A percentile compares a stretch with the other conserved stretches of the same genome.
phyloP scores from a whole-genome alignment of 2,888 invertebrate genomes.

The Megamerina dolium region DNA sequence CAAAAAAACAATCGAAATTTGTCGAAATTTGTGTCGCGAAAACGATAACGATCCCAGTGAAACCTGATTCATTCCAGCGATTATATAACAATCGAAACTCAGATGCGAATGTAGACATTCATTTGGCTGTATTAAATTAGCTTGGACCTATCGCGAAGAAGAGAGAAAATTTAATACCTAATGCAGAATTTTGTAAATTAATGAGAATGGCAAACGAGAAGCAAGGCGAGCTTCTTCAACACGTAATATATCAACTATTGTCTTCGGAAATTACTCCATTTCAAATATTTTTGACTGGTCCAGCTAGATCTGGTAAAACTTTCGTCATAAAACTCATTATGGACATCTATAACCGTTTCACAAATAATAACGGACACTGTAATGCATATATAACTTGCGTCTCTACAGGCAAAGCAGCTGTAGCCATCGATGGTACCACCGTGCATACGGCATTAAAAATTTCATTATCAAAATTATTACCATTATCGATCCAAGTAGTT shows the following conservation, averaged over 20 bases:
- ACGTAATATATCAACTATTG: conserved; percentile 20
- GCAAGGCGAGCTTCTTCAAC: conserved; percentile 21
- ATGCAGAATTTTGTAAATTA: conserved; percentile 19
- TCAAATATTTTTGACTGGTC: conserved; percentile 32
- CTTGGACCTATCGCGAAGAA: conserved; percentile 27
- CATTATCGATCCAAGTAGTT: conserved; percentile 23
- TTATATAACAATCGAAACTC: conserved; percentile 24
- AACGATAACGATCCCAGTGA: conserved; percentile 17
- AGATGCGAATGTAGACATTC: conserved; percentile 23
- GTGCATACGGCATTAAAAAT: no score
- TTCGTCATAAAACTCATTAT: conserved; percentile 41
- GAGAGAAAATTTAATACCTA: conserved; percentile 26
- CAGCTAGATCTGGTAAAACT: conserved; percentile 35
- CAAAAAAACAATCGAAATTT: conserved; percentile 29
- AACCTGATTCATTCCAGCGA: conserved; percentile 22
- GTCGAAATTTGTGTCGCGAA: conserved; percentile 24
- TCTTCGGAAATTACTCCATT: conserved; percentile 14
- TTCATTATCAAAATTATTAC: conserved; percentile 21
- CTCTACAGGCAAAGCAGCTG: no score
- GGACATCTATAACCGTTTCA: no score
- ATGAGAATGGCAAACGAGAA: conserved; percentile 25
- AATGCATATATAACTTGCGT: conserved; percentile 44
- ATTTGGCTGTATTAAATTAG: conserved; percentile 22
- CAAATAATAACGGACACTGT: conserved; percentile 37
- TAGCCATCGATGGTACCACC: no score